Percentiles rank a stretch among this genome's conserved stretches.
These are phyloP conservation scores for Microcebus jonahi DNA, from an alignment of 2,113 vertebrate species.

Conservation along the genomic window DNA sequence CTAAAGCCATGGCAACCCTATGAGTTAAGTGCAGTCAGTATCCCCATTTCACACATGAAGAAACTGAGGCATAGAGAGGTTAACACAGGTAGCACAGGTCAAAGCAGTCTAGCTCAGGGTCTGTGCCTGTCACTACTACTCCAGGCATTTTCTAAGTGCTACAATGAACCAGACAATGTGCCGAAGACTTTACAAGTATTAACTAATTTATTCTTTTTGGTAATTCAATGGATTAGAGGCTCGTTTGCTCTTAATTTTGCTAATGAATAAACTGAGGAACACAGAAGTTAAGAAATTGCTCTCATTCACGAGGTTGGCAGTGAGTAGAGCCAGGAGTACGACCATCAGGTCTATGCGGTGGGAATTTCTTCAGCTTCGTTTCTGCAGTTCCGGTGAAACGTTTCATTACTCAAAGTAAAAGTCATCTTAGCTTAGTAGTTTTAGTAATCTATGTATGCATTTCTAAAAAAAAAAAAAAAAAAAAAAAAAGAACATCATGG, in stretches of 20 bases:
- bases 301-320: neutral
- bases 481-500: neutral
- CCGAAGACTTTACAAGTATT: neutral
- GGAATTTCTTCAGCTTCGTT: neutral
- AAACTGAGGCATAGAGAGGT: neutral
- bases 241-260: neutral
- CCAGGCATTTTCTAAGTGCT: accelerated
- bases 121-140: neutral
- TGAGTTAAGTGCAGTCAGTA: neutral
- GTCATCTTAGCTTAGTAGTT: neutral
- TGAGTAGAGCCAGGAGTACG: neutral
- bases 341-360: neutral
- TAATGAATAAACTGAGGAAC: neutral
- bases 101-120: neutral
- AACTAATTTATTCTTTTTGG: neutral
- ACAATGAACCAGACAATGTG: too few species aligned
- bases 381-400: neutral
- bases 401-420: neutral
- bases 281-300: neutral
- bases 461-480: neutral
- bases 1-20: neutral
- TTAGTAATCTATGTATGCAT: neutral
- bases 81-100: neutral
- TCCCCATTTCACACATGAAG: neutral
- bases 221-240: neutral